These are phyloP conservation scores for Adela reaumurella DNA, from an alignment of 2,888 invertebrate genomes.

Conservation along the genomic window DNA sequence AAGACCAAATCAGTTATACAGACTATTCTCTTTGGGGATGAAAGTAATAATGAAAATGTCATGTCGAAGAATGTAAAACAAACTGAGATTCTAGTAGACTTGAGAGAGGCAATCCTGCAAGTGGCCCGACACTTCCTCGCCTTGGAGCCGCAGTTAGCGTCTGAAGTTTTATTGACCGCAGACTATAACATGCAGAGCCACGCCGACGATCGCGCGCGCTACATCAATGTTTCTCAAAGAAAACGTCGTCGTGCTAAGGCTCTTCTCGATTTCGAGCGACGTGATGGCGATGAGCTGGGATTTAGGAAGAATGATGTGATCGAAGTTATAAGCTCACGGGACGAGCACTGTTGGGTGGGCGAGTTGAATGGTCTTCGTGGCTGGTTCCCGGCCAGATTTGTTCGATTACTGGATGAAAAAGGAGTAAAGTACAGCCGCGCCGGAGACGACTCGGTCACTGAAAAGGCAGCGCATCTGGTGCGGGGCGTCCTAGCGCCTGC, in stretches of 20 bases:
- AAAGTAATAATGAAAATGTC: slow-evolving; percentile 72
- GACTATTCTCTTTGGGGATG: slow-evolving; percentile 80
- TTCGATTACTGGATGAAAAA: slow-evolving; percentile 89
- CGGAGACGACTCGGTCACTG: slow-evolving; percentile 96
- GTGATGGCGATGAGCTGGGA: slow-evolving; percentile 97
- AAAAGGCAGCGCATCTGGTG: slow-evolving; percentile 94
- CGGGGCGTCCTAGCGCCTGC: slow-evolving; percentile 91
- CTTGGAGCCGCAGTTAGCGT: slow-evolving; percentile 80
- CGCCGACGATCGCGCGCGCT: slow-evolving; percentile 89
- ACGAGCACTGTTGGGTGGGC: slow-evolving; percentile 98
- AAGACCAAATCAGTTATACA: slow-evolving; percentile 89
- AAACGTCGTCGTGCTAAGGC: slow-evolving; percentile 92
- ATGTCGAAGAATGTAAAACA: slow-evolving; percentile 96
- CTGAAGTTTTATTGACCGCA: slow-evolving; percentile 77
- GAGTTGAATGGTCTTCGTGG: slow-evolving; percentile 92
- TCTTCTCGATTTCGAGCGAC: slow-evolving; percentile 92
- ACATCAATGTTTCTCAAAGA: slow-evolving; percentile 86
- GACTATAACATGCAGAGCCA: slow-evolving; percentile 97
- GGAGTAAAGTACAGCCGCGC: slow-evolving; percentile 75
- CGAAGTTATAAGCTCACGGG: slow-evolving; percentile 93
- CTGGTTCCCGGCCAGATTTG: slow-evolving; percentile 98
- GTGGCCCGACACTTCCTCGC: slow-evolving; percentile 91
- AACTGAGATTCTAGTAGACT: slow-evolving; percentile 97
- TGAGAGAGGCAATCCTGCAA: slow-evolving; percentile 91
- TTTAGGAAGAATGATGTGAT: slow-evolving; percentile 98